phyloP scores from a whole-genome alignment of 2,888 invertebrate genomes.

The Phoenoteleia sp. region DNA sequence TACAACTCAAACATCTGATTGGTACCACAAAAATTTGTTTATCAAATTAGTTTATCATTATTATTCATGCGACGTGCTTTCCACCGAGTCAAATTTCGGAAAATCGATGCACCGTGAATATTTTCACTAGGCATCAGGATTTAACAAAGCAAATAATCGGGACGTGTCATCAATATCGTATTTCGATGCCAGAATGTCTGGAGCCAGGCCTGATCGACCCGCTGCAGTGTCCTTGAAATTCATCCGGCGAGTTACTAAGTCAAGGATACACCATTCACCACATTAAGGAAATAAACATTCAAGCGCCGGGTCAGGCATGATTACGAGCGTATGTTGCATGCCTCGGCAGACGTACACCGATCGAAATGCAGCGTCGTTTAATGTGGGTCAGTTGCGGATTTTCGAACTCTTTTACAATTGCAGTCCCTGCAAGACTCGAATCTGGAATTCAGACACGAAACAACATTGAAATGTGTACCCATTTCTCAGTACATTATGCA shows the following conservation, averaged over 20 bases:
- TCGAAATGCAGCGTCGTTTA: slow-evolving; percentile 33
- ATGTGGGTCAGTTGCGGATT: slow-evolving; percentile 41
- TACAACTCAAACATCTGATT: too few relatives aligned
- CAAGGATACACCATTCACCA: slow-evolving; percentile 70
- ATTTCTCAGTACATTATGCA: too few relatives aligned
- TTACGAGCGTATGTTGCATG: slow-evolving; percentile 51
- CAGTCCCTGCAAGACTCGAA: too few relatives aligned
- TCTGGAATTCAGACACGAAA: too few relatives aligned
- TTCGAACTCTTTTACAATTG: not conserved
- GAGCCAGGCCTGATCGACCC: slow-evolving; percentile 80
- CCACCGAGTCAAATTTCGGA: not conserved
- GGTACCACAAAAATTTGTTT: too few relatives aligned
- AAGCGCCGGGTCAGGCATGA: slow-evolving; percentile 59
- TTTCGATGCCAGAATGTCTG: slow-evolving; percentile 80
- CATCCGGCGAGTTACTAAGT: slow-evolving; percentile 59
- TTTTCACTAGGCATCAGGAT: not conserved
- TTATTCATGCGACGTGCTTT: too few relatives aligned
- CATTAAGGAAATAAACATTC: slow-evolving; percentile 67
- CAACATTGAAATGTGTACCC: not conserved
- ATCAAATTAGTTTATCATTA: too few relatives aligned
- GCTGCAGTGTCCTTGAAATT: slow-evolving; percentile 68
- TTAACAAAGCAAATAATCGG: slow-evolving; percentile 74
- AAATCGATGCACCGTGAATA: not conserved
- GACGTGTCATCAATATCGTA: slow-evolving; percentile 74
- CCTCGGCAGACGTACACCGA: slow-evolving; percentile 45